Evolutionary conservation across 2,113 vertebrate genomes (phyloP).

Genomic region (Ameiurus melas): DNA sequence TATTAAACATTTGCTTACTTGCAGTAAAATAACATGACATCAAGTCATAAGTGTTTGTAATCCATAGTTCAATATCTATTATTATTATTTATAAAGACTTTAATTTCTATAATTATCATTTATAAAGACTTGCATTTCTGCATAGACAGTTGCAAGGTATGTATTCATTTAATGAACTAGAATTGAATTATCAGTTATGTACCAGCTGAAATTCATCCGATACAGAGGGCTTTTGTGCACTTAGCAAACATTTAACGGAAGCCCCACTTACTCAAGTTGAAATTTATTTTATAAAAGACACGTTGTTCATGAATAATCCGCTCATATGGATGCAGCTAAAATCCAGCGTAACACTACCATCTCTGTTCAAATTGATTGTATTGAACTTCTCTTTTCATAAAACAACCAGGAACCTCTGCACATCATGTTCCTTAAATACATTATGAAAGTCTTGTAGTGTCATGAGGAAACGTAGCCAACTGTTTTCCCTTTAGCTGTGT

Average conservation of each 20-base stretch:
- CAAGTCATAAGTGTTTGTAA: neutral
- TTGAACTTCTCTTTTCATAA: constrained; percentile 20
- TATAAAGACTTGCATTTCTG: neutral
- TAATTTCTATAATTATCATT: neutral
- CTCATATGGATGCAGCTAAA: neutral
- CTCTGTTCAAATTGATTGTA: constrained; percentile 17
- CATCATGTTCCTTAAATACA: constrained; percentile 4
- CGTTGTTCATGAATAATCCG: neutral
- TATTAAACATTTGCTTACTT: neutral
- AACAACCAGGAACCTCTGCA: constrained; percentile 1
- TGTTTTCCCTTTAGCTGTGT: constrained; percentile 18
- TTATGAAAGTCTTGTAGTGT: constrained; percentile 38
- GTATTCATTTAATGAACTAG: neutral
- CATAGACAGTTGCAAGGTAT: neutral
- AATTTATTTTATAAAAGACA: neutral
- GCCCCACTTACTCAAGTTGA: neutral
- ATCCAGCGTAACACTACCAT: neutral
- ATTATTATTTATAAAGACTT: neutral
- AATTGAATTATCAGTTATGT: neutral
- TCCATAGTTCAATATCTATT: neutral
- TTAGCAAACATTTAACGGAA: neutral
- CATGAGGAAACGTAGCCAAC: constrained; percentile 2
- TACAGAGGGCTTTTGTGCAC: neutral
- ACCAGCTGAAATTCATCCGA: neutral
- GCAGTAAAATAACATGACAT: neutral